Evolutionary conservation across 35 echinoderm and acorn worm genomes (phyloP), one percentile per base, ranked within the genome.

Genomic region (Chiridota heheva): DNA sequence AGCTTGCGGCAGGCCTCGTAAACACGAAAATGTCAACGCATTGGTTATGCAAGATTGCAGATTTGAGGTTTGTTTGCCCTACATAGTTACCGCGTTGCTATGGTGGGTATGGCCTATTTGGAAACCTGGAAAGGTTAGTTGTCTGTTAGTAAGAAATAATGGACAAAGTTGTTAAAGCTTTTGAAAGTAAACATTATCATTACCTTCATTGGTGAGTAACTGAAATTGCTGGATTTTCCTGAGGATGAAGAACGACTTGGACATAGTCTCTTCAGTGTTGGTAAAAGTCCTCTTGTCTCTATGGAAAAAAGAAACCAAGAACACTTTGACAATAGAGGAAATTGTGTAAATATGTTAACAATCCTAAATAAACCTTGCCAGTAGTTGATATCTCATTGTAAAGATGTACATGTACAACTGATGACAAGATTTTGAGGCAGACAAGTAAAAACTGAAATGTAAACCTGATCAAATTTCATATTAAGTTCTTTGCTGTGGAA

Each of bases 151-250:
- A n/a, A n/a, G n/a, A 53, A 53, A 13, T 53, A 53, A 66, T 66
- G 16, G 16, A 20, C 62, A 20, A 13, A 12, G 12, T 8, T 31
- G 30, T 66, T 12, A 8, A 66, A 10, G 10, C 16, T 13, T 66
- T 27, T 31, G 10, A 31, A 15, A 66, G 16, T 66, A 53, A 6
- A 44, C 18, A 51, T 22, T 24, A 16, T 13, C 40, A 74, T 87
- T 49, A 92, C 90, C 79, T 86, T 92, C 84, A 92, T 87, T 16
- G 90, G 90, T 37, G 90, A 92, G 51, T 92, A 92, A 36, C 90
- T 86, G 25, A 79, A 92, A 29, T 80, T 82, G 37, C 90, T 92
- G 44, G 90, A 92, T 77, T 92, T 92, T 33, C 90, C 86, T 36
- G 90, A 92, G 32, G 90, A 92, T 69, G 90, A 92, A 22, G 90